Evolutionary conservation across 2,113 vertebrate species (phyloP).

Genomic region (Caracal caracal): DNA sequence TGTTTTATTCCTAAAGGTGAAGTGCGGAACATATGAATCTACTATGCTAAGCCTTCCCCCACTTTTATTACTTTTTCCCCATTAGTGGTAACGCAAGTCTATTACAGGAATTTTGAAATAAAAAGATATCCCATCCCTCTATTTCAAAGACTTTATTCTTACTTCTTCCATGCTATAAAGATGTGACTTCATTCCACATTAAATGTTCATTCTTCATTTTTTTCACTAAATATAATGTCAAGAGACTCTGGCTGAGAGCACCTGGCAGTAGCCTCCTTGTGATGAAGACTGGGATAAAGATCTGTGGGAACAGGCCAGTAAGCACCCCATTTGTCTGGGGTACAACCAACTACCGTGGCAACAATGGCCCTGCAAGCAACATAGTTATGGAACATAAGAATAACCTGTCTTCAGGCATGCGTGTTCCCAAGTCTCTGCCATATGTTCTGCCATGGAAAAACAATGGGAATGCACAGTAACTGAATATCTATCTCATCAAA

Average conservation of each 20-base stretch:
- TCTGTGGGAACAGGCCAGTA: too few species aligned
- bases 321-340: too few species aligned
- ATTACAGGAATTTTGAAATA: background rate
- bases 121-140: background rate
- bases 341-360: too few species aligned
- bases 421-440: too few species aligned
- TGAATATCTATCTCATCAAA: constrained; percentile 18
- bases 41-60: background rate
- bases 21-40: background rate
- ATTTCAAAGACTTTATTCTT: background rate
- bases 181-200: background rate
- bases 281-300: too few species aligned
- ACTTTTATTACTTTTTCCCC: background rate
- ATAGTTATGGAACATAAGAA: too few species aligned
- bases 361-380: too few species aligned
- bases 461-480: too few species aligned
- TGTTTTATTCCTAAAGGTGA: background rate
- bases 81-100: background rate
- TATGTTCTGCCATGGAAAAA: too few species aligned
- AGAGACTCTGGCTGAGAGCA: too few species aligned
- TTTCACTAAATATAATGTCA: background rate
- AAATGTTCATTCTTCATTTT: background rate
- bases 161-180: background rate
- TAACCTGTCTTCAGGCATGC: too few species aligned
- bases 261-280: too few species aligned